These are phyloP conservation scores for Leiothrix lutea DNA, from an alignment of 2,113 vertebrate species.

Conservation along the genomic window DNA sequence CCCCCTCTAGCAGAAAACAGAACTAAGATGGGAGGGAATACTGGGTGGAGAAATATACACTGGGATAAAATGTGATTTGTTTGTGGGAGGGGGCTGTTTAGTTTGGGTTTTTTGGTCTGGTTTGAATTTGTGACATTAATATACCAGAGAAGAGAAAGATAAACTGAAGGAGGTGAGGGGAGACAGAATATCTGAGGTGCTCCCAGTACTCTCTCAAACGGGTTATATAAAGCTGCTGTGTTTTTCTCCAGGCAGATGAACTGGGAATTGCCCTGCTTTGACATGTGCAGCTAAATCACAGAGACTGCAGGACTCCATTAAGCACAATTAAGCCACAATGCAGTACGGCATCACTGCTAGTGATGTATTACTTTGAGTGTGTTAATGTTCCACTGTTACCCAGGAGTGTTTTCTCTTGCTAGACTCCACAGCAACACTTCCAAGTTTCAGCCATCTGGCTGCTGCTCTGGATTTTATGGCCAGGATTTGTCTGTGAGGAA, in stretches of 20 bases:
- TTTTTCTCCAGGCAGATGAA: neutral
- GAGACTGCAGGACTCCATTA: neutral
- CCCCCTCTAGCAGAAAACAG: neutral
- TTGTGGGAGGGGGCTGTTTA: neutral
- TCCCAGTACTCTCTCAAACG: neutral
- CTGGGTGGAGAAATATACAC: neutral
- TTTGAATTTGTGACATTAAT: neutral
- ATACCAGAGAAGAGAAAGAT: neutral
- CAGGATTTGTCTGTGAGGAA: neutral
- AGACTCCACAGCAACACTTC: neutral
- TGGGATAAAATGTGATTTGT: neutral
- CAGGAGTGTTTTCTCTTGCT: neutral
- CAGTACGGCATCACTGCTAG: neutral
- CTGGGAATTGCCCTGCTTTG: neutral
- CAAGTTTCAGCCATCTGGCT: slow-evolving; percentile 1
- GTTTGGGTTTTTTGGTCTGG: neutral
- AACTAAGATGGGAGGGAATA: neutral
- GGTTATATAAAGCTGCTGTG: neutral
- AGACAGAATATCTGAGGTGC: neutral
- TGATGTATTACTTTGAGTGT: neutral
- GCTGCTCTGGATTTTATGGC: slow-evolving; percentile 14
- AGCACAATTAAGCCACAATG: neutral
- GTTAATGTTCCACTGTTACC: neutral
- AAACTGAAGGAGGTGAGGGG: neutral
- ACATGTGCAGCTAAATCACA: neutral